These are phyloP conservation scores for Phataginus tetradactyla DNA, from an alignment of 2,797 vertebrate species.

Conservation along the genomic window DNA sequence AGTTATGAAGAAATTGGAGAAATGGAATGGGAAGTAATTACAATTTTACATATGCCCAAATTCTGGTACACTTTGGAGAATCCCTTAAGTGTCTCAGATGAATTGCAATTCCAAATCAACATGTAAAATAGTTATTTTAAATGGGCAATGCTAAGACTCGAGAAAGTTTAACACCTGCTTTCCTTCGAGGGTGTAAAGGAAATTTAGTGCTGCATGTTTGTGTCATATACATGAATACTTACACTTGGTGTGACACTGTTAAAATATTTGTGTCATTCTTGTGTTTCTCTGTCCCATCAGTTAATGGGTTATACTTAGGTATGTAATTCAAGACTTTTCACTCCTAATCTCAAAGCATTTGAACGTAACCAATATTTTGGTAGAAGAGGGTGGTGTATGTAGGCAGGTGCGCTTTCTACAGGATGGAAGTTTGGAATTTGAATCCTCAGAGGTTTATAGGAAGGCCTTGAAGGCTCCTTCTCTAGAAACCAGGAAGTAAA, in stretches of 20 bases:
- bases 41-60: slow-evolving; percentile 40
- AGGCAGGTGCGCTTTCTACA: slow-evolving; percentile 44
- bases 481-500: slow-evolving; percentile 62
- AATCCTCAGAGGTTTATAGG: slow-evolving; percentile 8
- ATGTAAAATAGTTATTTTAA: slow-evolving; percentile 53
- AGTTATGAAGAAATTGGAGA: slow-evolving; percentile 32
- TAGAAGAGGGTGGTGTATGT: slow-evolving; percentile 39
- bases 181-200: slow-evolving; percentile 23
- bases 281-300: background rate
- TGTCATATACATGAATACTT: slow-evolving; percentile 5
- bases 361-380: slow-evolving; percentile 39
- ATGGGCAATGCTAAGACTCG: slow-evolving; percentile 19
- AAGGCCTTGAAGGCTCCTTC: background rate
- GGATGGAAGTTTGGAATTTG: slow-evolving; percentile 57
- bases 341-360: slow-evolving; percentile 39
- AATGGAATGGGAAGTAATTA: slow-evolving; percentile 65
- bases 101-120: slow-evolving; percentile 47
- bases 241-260: slow-evolving; percentile 31
- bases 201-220: background rate
- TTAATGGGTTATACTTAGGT: slow-evolving; percentile 42
- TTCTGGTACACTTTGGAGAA: slow-evolving; percentile 33
- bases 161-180: slow-evolving; percentile 30
- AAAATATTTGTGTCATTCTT: slow-evolving; percentile 41
- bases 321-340: slow-evolving; percentile 61
- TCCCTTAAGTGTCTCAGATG: slow-evolving; percentile 18